These are phyloP conservation scores for Crenichthys baileyi DNA, from an alignment of 2,797 vertebrate genomes.

Conservation along the genomic window DNA sequence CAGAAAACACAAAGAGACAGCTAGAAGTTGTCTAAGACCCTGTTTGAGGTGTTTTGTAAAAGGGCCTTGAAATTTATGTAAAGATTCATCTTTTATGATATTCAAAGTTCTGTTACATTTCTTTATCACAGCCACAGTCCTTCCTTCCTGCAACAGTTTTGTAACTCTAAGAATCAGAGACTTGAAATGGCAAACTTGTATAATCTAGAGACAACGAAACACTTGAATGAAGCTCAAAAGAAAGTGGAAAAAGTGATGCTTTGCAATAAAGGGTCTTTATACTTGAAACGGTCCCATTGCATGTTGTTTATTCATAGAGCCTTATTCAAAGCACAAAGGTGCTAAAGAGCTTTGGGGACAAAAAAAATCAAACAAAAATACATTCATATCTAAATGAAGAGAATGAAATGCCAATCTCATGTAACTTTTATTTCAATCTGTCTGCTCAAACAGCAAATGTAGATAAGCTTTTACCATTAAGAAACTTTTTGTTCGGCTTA, in stretches of 20 bases:
- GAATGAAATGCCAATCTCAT: not conserved
- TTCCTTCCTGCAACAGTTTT: not conserved
- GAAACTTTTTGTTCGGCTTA: not conserved
- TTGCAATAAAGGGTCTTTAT: not conserved
- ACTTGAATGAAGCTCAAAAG: not conserved
- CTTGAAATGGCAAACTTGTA: not conserved
- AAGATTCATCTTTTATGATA: not conserved
- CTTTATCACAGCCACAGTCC: not conserved
- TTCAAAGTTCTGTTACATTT: not conserved
- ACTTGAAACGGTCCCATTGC: not conserved
- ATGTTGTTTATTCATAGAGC: not conserved
- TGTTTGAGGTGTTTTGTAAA: not conserved
- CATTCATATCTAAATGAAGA: not conserved
- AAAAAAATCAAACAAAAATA: not conserved
- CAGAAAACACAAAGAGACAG: not conserved
- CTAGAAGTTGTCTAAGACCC: not conserved
- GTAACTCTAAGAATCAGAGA: not conserved
- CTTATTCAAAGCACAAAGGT: conserved; percentile 10
- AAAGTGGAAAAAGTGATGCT: not conserved
- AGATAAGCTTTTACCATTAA: not conserved
- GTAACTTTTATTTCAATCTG: conserved; percentile 4
- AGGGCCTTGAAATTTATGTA: not conserved
- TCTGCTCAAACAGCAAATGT: not conserved
- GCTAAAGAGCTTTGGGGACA: conserved; percentile 1
- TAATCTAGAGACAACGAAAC: not conserved